Conservation (phyloP, 1,140 invertebrate species). For the Monomorium pharaonis region DNA sequence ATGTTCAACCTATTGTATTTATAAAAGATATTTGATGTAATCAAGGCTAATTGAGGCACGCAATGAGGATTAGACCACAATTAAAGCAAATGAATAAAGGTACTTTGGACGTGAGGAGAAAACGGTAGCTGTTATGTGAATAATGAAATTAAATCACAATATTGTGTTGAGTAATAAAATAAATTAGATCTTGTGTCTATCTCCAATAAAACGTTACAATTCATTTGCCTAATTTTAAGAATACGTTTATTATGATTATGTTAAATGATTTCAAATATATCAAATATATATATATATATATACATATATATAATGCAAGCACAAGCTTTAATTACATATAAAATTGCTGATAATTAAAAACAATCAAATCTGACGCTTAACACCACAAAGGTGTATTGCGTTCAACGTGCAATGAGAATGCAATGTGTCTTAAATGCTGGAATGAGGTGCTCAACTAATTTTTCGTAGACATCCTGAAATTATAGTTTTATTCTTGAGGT, state of each 20-base stretch:
- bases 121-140: background rate
- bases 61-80: conserved; percentile 8
- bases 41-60: conserved; percentile 14
- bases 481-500: conserved; percentile 31
- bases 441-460: background rate
- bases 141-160: background rate
- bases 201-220: background rate
- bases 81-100: background rate
- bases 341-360: background rate
- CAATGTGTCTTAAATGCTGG: background rate
- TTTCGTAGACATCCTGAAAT: background rate
- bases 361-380: background rate
- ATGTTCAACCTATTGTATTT: background rate
- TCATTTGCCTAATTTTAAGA: background rate
- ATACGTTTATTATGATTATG: background rate
- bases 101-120: background rate
- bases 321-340: background rate
- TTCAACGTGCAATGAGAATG: background rate
- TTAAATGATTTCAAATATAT: background rate
- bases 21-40: conserved; percentile 6
- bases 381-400: background rate
- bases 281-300: background rate
- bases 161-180: background rate
- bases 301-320: no score
- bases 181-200: background rate